Conservation (phyloP, 2,888 invertebrate genomes). For the Lutraria lutraria region DNA sequence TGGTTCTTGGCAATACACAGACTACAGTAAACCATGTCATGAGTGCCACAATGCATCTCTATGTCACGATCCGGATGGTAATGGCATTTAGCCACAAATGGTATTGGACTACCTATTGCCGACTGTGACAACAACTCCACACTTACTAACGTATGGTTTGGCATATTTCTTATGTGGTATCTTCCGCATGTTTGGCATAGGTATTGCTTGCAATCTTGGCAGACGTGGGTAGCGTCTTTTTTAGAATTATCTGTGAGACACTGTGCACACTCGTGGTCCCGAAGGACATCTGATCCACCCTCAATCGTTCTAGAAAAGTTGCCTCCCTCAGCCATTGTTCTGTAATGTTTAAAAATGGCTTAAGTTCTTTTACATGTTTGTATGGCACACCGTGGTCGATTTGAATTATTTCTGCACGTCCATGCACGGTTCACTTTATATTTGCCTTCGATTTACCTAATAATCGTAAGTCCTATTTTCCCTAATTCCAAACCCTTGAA, state of each 20-base stretch:
- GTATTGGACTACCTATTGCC: not conserved
- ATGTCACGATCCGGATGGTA: slow-evolving; percentile 31
- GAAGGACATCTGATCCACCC: not conserved
- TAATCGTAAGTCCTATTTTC: too few species aligned
- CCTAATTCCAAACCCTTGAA: too few species aligned
- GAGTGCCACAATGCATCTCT: slow-evolving; percentile 18
- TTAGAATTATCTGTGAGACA: not conserved
- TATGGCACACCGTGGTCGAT: too few species aligned
- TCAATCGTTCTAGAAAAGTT: not conserved
- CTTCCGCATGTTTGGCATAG: slow-evolving; percentile 1
- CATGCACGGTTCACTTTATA: too few species aligned
- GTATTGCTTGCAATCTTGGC: slow-evolving; percentile 13
- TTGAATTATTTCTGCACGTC: too few species aligned
- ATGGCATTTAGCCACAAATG: not conserved
- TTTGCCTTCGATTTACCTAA: too few species aligned
- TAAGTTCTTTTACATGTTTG: too few species aligned
- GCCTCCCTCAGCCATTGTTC: not conserved
- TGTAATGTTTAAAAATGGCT: too few species aligned
- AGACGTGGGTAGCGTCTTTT: slow-evolving; percentile 7
- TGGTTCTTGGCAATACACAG: slow-evolving; percentile 14
- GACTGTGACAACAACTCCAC: not conserved
- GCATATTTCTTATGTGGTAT: slow-evolving; percentile 5
- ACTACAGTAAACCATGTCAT: slow-evolving; percentile 28
- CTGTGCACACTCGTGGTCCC: not conserved
- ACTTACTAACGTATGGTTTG: not conserved